Conservation (phyloP, 2,113 vertebrate genomes). For the Calyptomena viridis region DNA sequence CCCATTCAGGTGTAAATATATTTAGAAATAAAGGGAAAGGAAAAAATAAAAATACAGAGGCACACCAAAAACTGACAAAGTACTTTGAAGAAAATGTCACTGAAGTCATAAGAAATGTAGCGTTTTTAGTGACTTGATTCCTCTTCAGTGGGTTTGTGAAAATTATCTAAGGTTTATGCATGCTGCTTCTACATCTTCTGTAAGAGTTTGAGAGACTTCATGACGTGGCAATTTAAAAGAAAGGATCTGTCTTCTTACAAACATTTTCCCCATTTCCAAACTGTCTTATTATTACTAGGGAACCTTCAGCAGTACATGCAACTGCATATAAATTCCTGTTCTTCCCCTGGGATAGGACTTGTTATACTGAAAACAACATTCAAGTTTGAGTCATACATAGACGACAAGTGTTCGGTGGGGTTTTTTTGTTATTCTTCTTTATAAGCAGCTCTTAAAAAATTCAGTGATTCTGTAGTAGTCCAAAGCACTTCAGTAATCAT, state of each 20-base stretch:
- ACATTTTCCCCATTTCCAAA: constrained; percentile 16
- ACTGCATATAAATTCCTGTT: neutral
- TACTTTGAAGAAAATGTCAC: neutral
- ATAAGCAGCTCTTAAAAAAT: neutral
- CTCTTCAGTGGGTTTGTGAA: neutral
- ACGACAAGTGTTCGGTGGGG: neutral
- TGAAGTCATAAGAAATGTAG: neutral
- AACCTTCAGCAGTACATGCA: neutral
- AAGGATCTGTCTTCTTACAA: constrained; percentile 15
- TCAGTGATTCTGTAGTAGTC: neutral
- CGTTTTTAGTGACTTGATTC: neutral
- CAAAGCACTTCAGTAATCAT: neutral
- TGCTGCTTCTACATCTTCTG: constrained; percentile 1
- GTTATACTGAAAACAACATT: neutral
- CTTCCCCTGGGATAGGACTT: neutral
- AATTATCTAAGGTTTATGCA: constrained; percentile 46
- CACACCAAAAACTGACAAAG: neutral
- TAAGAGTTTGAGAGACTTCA: constrained; percentile 21
- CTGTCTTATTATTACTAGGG: constrained; percentile 13
- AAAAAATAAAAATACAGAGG: neutral
- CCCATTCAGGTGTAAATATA: neutral
- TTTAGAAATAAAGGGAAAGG: neutral
- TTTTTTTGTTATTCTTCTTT: neutral
- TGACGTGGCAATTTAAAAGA: constrained; percentile 6
- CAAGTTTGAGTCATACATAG: neutral